Percentiles rank a stretch among this genome's conserved stretches.
Evolutionary conservation across 2,888 invertebrate species (phyloP).

Genomic region (Hirtodrosophila alboralis): DNA sequence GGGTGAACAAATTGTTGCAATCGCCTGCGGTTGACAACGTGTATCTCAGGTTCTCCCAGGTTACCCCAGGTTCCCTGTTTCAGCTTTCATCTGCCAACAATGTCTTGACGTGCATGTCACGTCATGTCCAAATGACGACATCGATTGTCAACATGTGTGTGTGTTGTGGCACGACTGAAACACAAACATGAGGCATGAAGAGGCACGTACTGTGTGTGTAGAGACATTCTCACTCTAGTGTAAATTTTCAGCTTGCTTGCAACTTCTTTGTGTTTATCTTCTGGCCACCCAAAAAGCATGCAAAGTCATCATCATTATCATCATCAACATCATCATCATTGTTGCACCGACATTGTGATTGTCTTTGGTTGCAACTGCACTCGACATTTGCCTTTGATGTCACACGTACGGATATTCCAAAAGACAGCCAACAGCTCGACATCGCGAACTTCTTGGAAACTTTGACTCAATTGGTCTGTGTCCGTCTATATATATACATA

Average conservation of each 20-base stretch:
- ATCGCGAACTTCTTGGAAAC: slow-evolving; percentile 23
- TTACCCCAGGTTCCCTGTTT: background rate
- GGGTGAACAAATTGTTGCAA: slow-evolving; percentile 12
- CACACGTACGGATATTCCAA: slow-evolving; percentile 23
- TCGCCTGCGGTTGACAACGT: slow-evolving; percentile 29
- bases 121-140: slow-evolving; percentile 52
- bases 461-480: slow-evolving; percentile 32
- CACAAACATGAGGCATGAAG: slow-evolving; percentile 55
- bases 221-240: slow-evolving; percentile 13
- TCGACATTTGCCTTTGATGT: slow-evolving; percentile 17
- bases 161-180: slow-evolving; percentile 66
- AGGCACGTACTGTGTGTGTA: slow-evolving; percentile 18
- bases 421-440: slow-evolving; percentile 14
- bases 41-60: too few species aligned
- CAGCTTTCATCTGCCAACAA: slow-evolving; percentile 4
- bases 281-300: slow-evolving; percentile 36
- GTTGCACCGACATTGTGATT: slow-evolving; percentile 20
- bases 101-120: slow-evolving; percentile 28
- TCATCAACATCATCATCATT: slow-evolving; percentile 4
- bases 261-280: slow-evolving; percentile 48
- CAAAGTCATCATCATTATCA: slow-evolving; percentile 14
- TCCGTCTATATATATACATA: slow-evolving; percentile 22
- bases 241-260: slow-evolving; percentile 12
- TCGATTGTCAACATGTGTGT: slow-evolving; percentile 67
- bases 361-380: slow-evolving; percentile 13